Conservation (phyloP, 2,113 vertebrate species). For the Agelaius phoeniceus region DNA sequence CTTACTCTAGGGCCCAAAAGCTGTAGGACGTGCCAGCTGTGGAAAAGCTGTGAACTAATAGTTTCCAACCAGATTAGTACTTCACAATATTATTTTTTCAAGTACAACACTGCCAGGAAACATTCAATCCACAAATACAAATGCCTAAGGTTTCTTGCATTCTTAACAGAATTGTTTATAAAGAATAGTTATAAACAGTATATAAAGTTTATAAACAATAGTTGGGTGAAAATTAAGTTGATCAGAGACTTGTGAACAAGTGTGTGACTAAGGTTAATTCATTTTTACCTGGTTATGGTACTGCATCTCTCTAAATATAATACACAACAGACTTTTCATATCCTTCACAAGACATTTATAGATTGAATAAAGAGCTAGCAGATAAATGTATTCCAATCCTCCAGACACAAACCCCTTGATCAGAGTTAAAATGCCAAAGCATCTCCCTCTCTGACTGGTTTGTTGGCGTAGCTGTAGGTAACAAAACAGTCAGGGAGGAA, state of each 20-base stretch:
- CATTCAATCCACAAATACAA: neutral
- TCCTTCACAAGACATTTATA: neutral
- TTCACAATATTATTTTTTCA: neutral
- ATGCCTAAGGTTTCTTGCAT: neutral
- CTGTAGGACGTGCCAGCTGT: neutral
- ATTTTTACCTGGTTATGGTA: neutral
- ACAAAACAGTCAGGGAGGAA: neutral
- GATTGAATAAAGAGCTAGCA: neutral
- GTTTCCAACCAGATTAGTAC: neutral
- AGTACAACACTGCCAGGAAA: neutral
- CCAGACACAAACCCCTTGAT: neutral
- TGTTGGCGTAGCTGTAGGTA: neutral
- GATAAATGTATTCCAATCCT: neutral
- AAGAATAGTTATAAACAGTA: no score
- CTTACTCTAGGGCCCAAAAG: neutral
- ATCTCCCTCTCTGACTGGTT: accelerated
- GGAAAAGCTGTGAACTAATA: neutral
- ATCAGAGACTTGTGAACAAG: neutral
- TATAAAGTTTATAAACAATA: neutral
- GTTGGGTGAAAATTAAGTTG: neutral
- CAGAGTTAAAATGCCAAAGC: neutral
- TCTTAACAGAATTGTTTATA: neutral
- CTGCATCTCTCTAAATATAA: neutral
- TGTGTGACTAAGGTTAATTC: neutral
- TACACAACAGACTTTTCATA: neutral